phyloP scores from a whole-genome alignment of 2,888 invertebrate species.

The Dusona sp. region DNA sequence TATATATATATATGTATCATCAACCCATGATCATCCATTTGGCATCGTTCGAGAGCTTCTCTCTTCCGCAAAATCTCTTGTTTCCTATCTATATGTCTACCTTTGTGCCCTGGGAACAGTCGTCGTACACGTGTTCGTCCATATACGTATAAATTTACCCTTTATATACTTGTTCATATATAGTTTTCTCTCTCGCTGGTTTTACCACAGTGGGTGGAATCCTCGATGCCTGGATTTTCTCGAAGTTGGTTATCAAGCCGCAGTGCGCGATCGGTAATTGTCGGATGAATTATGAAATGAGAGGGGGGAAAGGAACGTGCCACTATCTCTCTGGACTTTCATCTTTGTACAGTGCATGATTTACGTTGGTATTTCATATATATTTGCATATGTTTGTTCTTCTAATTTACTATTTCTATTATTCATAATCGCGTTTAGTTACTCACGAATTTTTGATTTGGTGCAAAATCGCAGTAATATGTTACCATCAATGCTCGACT shows the following conservation, averaged over 20 bases:
- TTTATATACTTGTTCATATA: slow-evolving; percentile 19
- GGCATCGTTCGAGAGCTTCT: slow-evolving; percentile 41
- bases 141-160: slow-evolving; percentile 3
- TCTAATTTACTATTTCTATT: not conserved
- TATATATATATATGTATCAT: slow-evolving; percentile 2
- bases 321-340: slow-evolving; percentile 28
- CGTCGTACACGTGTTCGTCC: not conserved
- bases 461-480: slow-evolving; percentile 20
- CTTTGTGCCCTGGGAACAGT: slow-evolving; percentile 5
- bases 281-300: slow-evolving; percentile 79
- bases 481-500: slow-evolving; percentile 66
- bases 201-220: slow-evolving; percentile 71
- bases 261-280: slow-evolving; percentile 76
- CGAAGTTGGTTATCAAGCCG: slow-evolving; percentile 57
- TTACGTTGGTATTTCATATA: not conserved
- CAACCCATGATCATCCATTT: slow-evolving; percentile 43
- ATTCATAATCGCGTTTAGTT: slow-evolving; percentile 37
- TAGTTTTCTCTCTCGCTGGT: slow-evolving; percentile 58
- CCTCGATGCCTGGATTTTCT: slow-evolving; percentile 70
- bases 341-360: not conserved
- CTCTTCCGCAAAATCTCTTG: slow-evolving; percentile 24
- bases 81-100: slow-evolving; percentile 47
- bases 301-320: slow-evolving; percentile 19
- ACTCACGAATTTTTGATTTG: slow-evolving; percentile 65
- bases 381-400: not conserved